phyloP scores from a whole-genome alignment of 2,797 vertebrate species.

The Phataginus tetradactyla region DNA sequence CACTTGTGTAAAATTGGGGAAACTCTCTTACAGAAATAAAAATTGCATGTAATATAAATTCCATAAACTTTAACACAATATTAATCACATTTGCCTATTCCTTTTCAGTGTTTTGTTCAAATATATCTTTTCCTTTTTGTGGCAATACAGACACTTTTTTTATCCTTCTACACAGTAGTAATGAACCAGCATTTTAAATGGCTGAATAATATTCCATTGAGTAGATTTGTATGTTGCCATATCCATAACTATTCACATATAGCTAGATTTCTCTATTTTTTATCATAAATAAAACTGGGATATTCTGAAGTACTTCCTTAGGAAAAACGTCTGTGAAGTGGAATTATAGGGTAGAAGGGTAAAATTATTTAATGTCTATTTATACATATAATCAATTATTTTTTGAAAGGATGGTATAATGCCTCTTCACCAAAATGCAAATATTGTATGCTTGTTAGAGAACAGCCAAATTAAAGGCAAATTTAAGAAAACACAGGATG shows the following conservation, averaged over 20 bases:
- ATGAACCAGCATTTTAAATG: neutral
- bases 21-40: slow-evolving; percentile 24
- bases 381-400: neutral
- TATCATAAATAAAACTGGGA: neutral
- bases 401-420: slow-evolving; percentile 31
- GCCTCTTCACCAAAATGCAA: neutral
- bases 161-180: neutral
- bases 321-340: neutral
- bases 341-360: neutral
- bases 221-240: neutral
- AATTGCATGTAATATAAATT: neutral
- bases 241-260: neutral
- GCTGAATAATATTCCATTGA: neutral
- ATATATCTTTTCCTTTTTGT: slow-evolving; percentile 7
- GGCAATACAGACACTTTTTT: neutral
- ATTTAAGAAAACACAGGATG: slow-evolving; percentile 45
- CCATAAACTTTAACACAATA: neutral
- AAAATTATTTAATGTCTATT: neutral
- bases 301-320: neutral
- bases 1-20: neutral
- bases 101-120: slow-evolving; percentile 22
- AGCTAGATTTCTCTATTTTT: slow-evolving; percentile 20
- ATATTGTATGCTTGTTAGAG: neutral
- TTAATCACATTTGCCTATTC: slow-evolving; percentile 41
- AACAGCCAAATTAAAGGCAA: slow-evolving; percentile 7